phyloP scores from a whole-genome alignment of 2,113 vertebrate genomes.

The Neomonachus schauinslandi region DNA sequence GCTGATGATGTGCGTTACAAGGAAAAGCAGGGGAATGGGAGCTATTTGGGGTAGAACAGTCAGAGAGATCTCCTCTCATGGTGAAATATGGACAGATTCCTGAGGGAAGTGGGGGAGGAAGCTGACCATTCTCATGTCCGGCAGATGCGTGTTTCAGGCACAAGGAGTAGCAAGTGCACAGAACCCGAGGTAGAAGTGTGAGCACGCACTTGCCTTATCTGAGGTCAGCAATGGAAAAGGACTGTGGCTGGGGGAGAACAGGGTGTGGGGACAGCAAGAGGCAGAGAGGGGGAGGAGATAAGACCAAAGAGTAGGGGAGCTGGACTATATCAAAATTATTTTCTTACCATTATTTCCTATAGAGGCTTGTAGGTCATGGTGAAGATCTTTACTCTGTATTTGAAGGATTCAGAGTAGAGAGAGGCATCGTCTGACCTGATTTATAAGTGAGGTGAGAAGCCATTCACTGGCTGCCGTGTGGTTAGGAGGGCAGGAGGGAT shows the following conservation, averaged over 20 bases:
- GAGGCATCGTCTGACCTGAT: not conserved
- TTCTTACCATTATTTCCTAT: not conserved
- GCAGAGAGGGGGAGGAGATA: not conserved
- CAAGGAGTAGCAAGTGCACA: not conserved
- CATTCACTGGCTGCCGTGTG: not conserved
- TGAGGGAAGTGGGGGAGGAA: not conserved
- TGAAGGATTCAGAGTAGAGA: not conserved
- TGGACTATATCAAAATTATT: not conserved
- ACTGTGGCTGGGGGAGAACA: fast-evolving
- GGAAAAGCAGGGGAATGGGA: not conserved
- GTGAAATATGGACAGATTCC: not conserved
- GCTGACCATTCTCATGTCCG: too few relatives aligned
- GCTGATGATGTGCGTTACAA: not conserved
- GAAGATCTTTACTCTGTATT: not conserved
- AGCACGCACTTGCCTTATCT: not conserved
- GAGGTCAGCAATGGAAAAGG: not conserved
- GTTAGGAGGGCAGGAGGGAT: not conserved
- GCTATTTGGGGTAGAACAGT: not conserved
- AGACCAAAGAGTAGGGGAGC: not conserved
- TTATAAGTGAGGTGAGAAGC: not conserved
- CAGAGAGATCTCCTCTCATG: not conserved
- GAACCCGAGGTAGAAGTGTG: not conserved
- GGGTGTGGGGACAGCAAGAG: not conserved
- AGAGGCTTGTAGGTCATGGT: not conserved
- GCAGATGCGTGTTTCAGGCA: not conserved